Percentiles rank a stretch among this genome's conserved stretches.
These are phyloP conservation scores for Laterallus jamaicensis DNA, from an alignment of 2,113 vertebrate species.

Conservation along the genomic window DNA sequence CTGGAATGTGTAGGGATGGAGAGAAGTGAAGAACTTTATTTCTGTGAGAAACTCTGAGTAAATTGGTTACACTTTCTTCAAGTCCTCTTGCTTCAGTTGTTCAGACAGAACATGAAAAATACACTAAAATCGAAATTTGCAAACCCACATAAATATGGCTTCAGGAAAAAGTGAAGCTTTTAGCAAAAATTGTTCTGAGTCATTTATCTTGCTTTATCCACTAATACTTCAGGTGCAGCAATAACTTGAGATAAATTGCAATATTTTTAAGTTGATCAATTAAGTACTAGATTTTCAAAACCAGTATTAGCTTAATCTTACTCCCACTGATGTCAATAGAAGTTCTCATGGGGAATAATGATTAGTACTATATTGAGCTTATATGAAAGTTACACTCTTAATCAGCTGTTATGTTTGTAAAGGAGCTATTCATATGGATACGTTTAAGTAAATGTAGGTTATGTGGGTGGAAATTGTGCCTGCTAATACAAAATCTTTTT, in stretches of 20 bases:
- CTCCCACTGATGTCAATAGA: neutral
- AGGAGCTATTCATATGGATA: neutral
- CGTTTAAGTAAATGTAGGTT: neutral
- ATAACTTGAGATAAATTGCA: neutral
- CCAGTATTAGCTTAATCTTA: neutral
- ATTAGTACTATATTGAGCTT: neutral
- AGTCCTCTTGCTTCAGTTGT: neutral
- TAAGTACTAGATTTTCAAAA: conserved; percentile 20
- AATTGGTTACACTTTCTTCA: neutral
- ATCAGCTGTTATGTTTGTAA: neutral
- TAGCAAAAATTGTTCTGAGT: neutral
- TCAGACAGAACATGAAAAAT: neutral
- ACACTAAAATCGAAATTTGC: neutral
- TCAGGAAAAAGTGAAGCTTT: neutral
- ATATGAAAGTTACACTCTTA: neutral
- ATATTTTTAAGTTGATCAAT: neutral
- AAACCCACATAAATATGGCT: neutral
- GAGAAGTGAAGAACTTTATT: neutral
- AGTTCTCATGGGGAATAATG: neutral
- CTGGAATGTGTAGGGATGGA: neutral
- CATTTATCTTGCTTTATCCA: neutral
- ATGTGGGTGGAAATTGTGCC: neutral
- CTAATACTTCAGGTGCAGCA: neutral
- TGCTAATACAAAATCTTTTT: neutral
- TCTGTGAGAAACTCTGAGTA: neutral